Evolutionary conservation across 2,113 vertebrate genomes (phyloP), one percentile per base, ranked within the genome.

Genomic region (Ammospiza caudacuta): DNA sequence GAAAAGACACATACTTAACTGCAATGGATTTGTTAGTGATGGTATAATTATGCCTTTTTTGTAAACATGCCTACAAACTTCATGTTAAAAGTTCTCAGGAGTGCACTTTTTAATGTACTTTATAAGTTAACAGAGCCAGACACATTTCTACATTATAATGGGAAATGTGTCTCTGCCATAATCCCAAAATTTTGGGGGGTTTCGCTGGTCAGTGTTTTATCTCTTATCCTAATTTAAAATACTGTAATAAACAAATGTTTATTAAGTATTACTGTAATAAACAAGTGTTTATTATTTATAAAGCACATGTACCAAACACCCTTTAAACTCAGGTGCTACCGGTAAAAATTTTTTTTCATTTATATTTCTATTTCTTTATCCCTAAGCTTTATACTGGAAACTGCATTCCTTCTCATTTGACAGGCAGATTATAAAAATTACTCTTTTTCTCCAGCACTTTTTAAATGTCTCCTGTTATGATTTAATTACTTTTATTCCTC

Each of bases 401-500:
- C 23, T 55, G 10, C 23, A 75, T 72, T 91, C 49, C 75, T 94
- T 95, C 94, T 44, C 12, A 85, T 93, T 93, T 95, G 85, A 94
- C 67, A 93, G 75, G 27, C 35, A 95, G 79, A 75, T 81, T 92
- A 84, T 43, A 91, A 64, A 90, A 57, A 66, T 81, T 43, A 79
- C 41, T 92, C 31, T 61, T 62, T 96, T 83, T 73, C 69, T 74
- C 55, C 63, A 86, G 31, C 19, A 75, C 33, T 81, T 93, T 84
- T 95, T 79, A 77, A 95, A 79, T 90, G 79, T 61, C 84, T 90
- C 44, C n/a, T 83, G 68, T 72, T 79, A 96, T 76, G n/a, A 93
- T 87, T 97, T 94, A 90, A 94, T 86, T 94, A 89, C 46, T 39
- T 96, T 96, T 78, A 68, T 76, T 66, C 46, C 37, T 89, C n/a